phyloP scores from a whole-genome alignment of 2,113 vertebrate species.

The Phodopus roborovskii region DNA sequence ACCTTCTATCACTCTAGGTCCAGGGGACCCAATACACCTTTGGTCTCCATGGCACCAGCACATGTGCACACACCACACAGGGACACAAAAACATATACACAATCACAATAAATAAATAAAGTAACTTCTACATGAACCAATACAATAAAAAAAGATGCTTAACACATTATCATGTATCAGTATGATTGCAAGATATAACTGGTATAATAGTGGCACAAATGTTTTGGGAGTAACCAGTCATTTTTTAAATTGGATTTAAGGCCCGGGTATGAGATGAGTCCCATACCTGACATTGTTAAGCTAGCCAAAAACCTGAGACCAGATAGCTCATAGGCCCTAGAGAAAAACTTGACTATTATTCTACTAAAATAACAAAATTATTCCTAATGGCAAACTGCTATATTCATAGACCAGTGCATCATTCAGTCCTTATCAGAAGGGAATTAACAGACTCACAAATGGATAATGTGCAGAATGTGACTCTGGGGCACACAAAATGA shows the following conservation, averaged over 20 bases:
- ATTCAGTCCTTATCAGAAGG: neutral
- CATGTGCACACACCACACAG: neutral
- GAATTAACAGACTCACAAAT: neutral
- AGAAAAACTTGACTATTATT: neutral
- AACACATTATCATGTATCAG: neutral
- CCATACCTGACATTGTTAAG: neutral
- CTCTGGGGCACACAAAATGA: neutral
- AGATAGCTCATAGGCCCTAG: neutral
- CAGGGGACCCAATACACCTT: neutral
- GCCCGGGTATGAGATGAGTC: neutral
- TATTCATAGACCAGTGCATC: neutral
- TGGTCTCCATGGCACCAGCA: neutral
- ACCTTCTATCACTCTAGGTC: neutral
- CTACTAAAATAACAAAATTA: neutral
- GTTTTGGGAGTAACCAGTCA: neutral
- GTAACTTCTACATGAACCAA: neutral
- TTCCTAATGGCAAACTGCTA: neutral
- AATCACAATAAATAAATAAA: neutral
- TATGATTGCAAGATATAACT: neutral
- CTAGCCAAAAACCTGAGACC: neutral
- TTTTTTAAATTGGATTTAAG: neutral
- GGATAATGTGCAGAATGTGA: neutral
- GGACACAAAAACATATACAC: neutral
- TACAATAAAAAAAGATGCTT: conserved; percentile 43
- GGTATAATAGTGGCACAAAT: neutral